Base-by-base conservation (phyloP, 1,140 invertebrate genomes). In the Amyelois transitella region DNA sequence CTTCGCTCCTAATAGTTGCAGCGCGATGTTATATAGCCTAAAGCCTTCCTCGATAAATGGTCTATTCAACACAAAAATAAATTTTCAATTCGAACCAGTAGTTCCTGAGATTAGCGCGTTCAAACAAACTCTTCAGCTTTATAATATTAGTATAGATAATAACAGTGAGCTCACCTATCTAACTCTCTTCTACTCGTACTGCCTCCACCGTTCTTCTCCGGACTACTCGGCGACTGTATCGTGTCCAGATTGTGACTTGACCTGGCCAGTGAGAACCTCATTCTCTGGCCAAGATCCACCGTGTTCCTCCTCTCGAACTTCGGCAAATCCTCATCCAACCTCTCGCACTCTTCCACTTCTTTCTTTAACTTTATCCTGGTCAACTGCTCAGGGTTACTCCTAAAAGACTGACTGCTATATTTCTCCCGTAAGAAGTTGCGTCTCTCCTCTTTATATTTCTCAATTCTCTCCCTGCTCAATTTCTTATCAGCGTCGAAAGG, bases 371-470 rank as follows among this genome's bases (percentile, higher is more conserved):
- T 88, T 12, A 78, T 75, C 48, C 81, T 59, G 1, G 82, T 78
- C 53, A 86, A 53, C 43, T 82, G 79, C 51, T 86, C 81, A 0
- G 81, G 76, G 28, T 70, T 79, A 66, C 91, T 91, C 38, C 93
- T 91, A 57, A 97, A 95, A 18, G 94, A 94, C 69, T 97, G 95
- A 0, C 94, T 94, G 53, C 94, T 93, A 71, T 95, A 96, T 80
- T 96, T 97, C 71, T 97, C 95, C 21, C 95, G 91, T 18, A 97
- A 77, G 70, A 96, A 95, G 51, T 92, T 93, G 52, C 96, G 89
- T n/a, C 96, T 88, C 75, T 97, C 96, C 77, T 97, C 95, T 88
- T 98, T 98, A 74, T 97, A 97, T 73, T 94, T 94, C 78, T 97
- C 95, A 61, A 97, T 97, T 43, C 95, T 83, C 72, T 95, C 94